Base-by-base conservation (phyloP, 2,113 vertebrate species). In the Oncorhynchus tshawytscha region DNA sequence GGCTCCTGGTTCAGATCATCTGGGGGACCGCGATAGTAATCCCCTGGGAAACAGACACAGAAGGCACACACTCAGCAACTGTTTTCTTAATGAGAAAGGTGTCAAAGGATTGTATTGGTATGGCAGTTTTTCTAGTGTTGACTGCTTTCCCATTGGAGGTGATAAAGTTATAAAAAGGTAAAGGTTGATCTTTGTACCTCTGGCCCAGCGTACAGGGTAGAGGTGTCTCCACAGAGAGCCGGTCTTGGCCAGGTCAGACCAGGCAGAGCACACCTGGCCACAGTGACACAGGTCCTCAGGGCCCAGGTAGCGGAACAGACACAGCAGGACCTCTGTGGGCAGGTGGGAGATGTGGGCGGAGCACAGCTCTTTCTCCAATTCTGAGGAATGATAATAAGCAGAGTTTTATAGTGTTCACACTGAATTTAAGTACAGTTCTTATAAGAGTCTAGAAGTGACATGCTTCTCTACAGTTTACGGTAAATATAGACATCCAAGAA, bases 191-290 rank as follows among this genome's bases (percentile, higher is more conserved):
- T 31, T 8, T 18, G 31, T 90, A 99, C 98, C 96, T 96, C 96
- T 94, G 79, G 96, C 96, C 98, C 98, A 99, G 80, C 87, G 95
- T 76, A 99, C 96, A 27, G 97, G 98, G 77, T 99, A 97, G 70
- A 99, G 95, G 86, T 99, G 96, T 66, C 93, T 97, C 98, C 98
- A 99, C 66, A 99, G 93, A 24, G 93, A 96, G 79, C 97, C 97
- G 0, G 95, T 96, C 91, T 94, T 96, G 59, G 94, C 87, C 87
- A 99, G 72, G 75, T 95, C 94, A 67, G 94, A 94, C 98, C 98
- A 99, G 18, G 93, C 91, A 78, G 88, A 90, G 93, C 94, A 97
- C 84, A 99, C 98, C 88, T 97, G 97, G 79, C 94, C 94, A 66
- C 97, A 99, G 77, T 94, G 94, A 85, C 97, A 97, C 87, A 99